Percentiles rank a stretch among this genome's conserved stretches.
Evolutionary conservation across 2,888 invertebrate genomes (phyloP).

Genomic region (Clistopyga incitator): DNA sequence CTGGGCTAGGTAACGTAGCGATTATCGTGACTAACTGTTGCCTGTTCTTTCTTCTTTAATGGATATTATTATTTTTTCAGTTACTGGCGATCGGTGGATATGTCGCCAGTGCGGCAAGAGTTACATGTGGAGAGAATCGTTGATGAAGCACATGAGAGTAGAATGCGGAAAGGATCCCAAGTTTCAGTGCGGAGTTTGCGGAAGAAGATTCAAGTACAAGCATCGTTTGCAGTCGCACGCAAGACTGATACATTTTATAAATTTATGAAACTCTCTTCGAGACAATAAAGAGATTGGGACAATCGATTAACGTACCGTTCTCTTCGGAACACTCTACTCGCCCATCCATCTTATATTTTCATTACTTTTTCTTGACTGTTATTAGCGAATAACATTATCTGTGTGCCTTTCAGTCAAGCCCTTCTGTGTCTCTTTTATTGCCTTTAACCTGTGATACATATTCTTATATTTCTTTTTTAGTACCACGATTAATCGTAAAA

Average conservation of each 20-base stretch:
- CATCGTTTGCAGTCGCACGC: conserved; percentile 75
- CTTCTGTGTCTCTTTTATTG: background rate
- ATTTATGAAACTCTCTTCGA: background rate
- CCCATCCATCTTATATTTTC: background rate
- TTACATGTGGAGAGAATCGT: conserved; percentile 78
- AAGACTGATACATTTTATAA: conserved; percentile 70
- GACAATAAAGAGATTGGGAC: conserved; percentile 6
- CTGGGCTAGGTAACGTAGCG: background rate
- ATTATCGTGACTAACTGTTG: background rate
- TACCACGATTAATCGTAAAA: conserved; percentile 70
- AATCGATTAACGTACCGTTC: background rate
- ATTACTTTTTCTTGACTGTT: background rate
- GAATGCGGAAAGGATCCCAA: conserved; percentile 80
- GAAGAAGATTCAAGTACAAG: conserved; percentile 78
- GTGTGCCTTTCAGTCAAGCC: conserved; percentile 6
- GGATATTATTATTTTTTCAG: conserved; percentile 67
- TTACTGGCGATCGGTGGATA: conserved; percentile 69
- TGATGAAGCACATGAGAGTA: conserved; percentile 76
- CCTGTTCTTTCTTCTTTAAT: background rate
- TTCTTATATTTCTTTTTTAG: conserved; percentile 58
- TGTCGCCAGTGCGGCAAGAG: conserved; percentile 76
- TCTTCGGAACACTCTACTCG: background rate
- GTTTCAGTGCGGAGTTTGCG: conserved; percentile 77
- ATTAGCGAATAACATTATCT: background rate
- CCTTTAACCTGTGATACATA: conserved; percentile 11